Percentiles rank a stretch among this genome's conserved stretches.
phyloP scores from a whole-genome alignment of 2,113 vertebrate species.

The Myotis brandtii region DNA sequence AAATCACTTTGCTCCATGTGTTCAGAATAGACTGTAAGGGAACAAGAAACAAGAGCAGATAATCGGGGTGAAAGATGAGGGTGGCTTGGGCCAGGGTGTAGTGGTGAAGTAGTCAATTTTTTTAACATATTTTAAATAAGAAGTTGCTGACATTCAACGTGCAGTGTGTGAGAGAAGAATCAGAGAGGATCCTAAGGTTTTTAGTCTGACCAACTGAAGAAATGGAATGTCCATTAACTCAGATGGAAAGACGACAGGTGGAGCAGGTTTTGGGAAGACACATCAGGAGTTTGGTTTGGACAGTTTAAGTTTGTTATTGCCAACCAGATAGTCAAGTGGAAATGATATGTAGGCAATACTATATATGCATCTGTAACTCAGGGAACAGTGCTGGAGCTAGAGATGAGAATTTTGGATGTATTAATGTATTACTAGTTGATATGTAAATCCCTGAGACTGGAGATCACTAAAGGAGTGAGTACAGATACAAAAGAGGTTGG shows the following conservation, averaged over 20 bases:
- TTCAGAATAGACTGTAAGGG: neutral
- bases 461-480: neutral
- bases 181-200: neutral
- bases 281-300: neutral
- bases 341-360: neutral
- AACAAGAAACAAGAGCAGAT: neutral
- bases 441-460: neutral
- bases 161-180: neutral
- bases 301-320: neutral
- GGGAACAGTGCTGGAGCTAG: neutral
- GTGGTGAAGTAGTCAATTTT: neutral
- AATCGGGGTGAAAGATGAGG: neutral
- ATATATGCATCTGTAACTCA: neutral
- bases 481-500: neutral
- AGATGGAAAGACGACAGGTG: neutral
- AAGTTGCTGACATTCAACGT: neutral
- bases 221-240: neutral
- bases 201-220: neutral
- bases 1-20: neutral
- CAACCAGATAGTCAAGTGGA: neutral
- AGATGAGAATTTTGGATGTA: neutral
- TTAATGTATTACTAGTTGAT: neutral
- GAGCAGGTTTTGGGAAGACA: neutral
- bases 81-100: neutral
- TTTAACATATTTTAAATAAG: slow-evolving; percentile 13